Conservation (phyloP, 2,888 invertebrate species). For the Lydus trimaculatus region DNA sequence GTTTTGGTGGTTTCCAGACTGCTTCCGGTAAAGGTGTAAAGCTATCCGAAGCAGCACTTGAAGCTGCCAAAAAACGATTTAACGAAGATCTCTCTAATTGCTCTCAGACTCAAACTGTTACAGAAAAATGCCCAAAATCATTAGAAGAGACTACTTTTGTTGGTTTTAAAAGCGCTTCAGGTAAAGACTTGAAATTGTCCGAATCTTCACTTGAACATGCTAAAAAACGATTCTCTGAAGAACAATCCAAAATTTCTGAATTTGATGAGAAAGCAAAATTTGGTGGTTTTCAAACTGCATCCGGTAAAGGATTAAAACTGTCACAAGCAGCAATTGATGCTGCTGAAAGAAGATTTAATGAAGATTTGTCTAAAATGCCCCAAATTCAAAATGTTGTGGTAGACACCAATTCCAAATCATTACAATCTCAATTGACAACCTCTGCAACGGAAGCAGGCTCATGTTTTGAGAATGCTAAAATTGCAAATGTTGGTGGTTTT, state of each 20-base stretch:
- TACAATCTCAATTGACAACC: neutral
- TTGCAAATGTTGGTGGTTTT: slow-evolving; percentile 1
- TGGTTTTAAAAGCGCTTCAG: neutral
- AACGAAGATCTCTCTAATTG: neutral
- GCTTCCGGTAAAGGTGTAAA: neutral
- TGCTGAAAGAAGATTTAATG: slow-evolving; percentile 24
- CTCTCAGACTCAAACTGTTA: neutral
- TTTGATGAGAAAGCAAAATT: neutral
- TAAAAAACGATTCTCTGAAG: neutral
- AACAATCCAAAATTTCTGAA: neutral
- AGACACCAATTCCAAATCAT: neutral
- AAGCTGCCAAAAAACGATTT: neutral
- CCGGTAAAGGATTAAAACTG: slow-evolving; percentile 28
- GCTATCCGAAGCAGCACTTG: neutral
- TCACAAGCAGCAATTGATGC: slow-evolving; percentile 23
- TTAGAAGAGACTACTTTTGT: neutral
- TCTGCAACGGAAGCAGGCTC: too few relatives aligned
- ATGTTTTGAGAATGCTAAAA: too few relatives aligned
- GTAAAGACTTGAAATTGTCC: neutral
- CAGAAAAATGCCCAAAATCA: neutral
- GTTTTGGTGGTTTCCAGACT: slow-evolving; percentile 7
- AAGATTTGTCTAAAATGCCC: neutral
- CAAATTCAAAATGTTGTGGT: neutral
- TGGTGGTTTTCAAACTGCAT: slow-evolving; percentile 48
- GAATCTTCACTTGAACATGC: neutral